Base-by-base conservation (phyloP, 2,888 invertebrate species). In the Cistogaster globosa region DNA sequence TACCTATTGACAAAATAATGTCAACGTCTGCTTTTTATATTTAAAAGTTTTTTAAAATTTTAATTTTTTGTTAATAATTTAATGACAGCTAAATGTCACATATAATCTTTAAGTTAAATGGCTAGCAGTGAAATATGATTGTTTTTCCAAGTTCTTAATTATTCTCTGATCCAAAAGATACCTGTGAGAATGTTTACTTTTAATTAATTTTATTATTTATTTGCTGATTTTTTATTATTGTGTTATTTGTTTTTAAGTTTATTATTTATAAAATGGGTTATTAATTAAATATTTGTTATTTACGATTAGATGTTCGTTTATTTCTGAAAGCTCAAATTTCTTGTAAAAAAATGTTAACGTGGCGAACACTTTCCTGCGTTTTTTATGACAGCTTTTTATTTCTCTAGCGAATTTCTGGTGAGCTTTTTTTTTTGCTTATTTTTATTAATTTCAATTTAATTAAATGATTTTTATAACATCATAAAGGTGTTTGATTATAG, bases 401-500 rank as follows among this genome's bases (percentile, higher is more conserved):
- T n/a, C n/a, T n/a, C n/a, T n/a, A n/a, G n/a, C n/a, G n/a, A n/a
- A n/a, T n/a, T n/a, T 84, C 45, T 51, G 72, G 75, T 65, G 38
- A 57, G n/a, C 32, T 60, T 58, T 38, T n/a, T n/a, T n/a, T n/a
- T 48, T 72, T 18, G 1, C 69, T 71, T 9, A 32, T 45, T 72
- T 38, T 42, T 42, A 12, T 42, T 42, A 1, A 42, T 42, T 42
- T 42, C 42, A 42, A 86, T 85, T 84, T 83, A 86, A 86, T 86
- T 48, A 79, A 77, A 87, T 83, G 53, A 58, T 69, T 78, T 86
- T 86, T 86, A 84, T 79, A 79, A 84, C 57, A 78, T 58, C 83
- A 80, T 86, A 87, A 87, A 87, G 86, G 86, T 87, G 86, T 83
- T 71, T 38, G 65, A 58, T 72, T 76, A 32, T 53, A 32, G 5